Conservation (phyloP, 1,140 invertebrate genomes). For the Epicauta chinensis region DNA sequence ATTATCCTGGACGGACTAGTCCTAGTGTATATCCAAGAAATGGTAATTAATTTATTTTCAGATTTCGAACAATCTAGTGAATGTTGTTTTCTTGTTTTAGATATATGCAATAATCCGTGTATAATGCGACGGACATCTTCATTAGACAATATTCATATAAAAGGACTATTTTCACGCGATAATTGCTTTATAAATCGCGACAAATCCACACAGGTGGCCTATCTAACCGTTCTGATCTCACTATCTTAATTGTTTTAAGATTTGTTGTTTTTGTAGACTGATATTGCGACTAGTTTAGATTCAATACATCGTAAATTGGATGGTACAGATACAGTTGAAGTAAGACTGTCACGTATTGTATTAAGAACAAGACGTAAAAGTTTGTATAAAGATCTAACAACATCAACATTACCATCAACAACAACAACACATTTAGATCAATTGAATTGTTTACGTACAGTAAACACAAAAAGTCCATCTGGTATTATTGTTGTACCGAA, state of each 20-base stretch:
- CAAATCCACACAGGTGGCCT: slow-evolving; percentile 69
- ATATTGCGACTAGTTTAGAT: slow-evolving; percentile 9
- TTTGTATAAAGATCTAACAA: slow-evolving; percentile 1
- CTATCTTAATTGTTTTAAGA: background rate
- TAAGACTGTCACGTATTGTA: background rate
- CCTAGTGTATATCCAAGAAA: slow-evolving; percentile 44
- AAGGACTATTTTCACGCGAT: slow-evolving; percentile 66
- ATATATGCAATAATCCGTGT: slow-evolving; percentile 37
- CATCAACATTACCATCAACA: no score
- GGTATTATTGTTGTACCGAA: slow-evolving; percentile 25
- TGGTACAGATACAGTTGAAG: background rate
- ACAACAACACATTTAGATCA: background rate
- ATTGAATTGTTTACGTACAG: background rate
- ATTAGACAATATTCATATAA: slow-evolving; percentile 66
- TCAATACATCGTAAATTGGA: slow-evolving; percentile 4
- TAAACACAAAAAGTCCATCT: background rate
- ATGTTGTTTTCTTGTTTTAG: no score
- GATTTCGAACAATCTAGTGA: no score
- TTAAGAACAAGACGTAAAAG: background rate
- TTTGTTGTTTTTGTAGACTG: slow-evolving; percentile 9
- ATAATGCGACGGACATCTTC: slow-evolving; percentile 66
- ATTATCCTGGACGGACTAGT: slow-evolving; percentile 36
- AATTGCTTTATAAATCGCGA: slow-evolving; percentile 59
- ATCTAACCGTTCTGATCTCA: no score
- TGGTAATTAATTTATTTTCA: no score